A percentile compares a stretch with the other conserved stretches of the same genome.
Conservation (phyloP, 1,140 invertebrate species). For the Reticulitermes speratus region DNA sequence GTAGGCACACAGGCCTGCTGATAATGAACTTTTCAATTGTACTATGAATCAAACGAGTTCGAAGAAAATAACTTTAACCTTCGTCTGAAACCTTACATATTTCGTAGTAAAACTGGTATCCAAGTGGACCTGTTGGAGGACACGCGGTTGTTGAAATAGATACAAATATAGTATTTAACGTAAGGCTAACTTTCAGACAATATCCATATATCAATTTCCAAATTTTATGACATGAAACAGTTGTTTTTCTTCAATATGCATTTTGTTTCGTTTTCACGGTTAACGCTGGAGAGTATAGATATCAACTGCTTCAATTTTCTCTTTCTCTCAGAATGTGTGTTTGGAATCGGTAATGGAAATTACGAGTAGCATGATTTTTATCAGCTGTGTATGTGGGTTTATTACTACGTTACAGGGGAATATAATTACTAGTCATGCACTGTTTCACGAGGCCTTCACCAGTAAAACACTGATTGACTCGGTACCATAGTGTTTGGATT, state of each 20-base stretch:
- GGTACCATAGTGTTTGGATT: neutral
- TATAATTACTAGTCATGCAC: neutral
- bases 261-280: neutral
- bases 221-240: neutral
- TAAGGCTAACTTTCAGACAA: no score
- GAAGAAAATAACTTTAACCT: no score
- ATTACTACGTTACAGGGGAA: neutral
- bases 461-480: neutral
- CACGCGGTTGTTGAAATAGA: neutral
- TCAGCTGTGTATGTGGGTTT: neutral
- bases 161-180: neutral
- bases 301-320: neutral
- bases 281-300: neutral
- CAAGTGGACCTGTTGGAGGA: neutral
- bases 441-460: neutral
- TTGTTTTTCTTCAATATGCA: neutral
- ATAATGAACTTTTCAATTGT: no score
- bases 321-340: neutral
- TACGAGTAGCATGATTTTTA: neutral
- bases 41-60: no score
- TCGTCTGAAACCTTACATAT: no score
- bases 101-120: no score
- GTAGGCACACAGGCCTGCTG: no score
- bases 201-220: neutral
- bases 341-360: neutral